Base-by-base conservation (phyloP, 1,140 invertebrate species). In the Papilio aristodemus region DNA sequence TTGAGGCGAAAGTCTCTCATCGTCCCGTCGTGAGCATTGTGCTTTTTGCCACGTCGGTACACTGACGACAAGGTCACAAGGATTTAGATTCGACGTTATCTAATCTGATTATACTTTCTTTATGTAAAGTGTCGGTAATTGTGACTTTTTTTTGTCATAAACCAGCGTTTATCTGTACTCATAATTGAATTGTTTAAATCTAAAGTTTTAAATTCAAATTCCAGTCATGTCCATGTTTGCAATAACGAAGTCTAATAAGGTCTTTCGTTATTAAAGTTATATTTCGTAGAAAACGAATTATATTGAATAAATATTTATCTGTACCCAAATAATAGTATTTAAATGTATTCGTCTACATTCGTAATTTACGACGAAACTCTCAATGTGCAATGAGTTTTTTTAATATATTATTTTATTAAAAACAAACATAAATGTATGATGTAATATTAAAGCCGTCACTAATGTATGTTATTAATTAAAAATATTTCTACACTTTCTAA, bases 1-100 rank as follows among this genome's bases (percentile, higher is more conserved):
- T 83, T 79, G 76, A 75, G 76, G 68, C 78, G 86, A 89, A 87
- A 89, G 84, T 87, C 77, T 68, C 64, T 72, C 75, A 78, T 73
- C 77, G 71, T n/a, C n/a, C n/a, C 82, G 74, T 75, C 78, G 78
- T 70, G 76, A 79, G 70, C 71, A 79, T 77, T 72, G 73, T 74
- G 46, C 63, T 67, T 75, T 70, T 79, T 62, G 14, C 36, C 13
- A 46, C 46, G 4, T 54, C 22, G 46, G 3, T 54, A 22, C 46
- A 22, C 5, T 54, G 46, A 17, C 4, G 19, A 5, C 38, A 63
- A 63, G 60, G 38, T 63, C 60, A n/a, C 10, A 63, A 41, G 60
- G 60, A 41, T 63, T 63, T 37, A n/a, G 14, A 39, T 22, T 39
- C 9, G 2, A 39, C 0, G 9, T 39, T 38, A 62, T 62, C 59